Conservation (phyloP, 2,113 vertebrate genomes). For the Oreochromis tanganicae region DNA sequence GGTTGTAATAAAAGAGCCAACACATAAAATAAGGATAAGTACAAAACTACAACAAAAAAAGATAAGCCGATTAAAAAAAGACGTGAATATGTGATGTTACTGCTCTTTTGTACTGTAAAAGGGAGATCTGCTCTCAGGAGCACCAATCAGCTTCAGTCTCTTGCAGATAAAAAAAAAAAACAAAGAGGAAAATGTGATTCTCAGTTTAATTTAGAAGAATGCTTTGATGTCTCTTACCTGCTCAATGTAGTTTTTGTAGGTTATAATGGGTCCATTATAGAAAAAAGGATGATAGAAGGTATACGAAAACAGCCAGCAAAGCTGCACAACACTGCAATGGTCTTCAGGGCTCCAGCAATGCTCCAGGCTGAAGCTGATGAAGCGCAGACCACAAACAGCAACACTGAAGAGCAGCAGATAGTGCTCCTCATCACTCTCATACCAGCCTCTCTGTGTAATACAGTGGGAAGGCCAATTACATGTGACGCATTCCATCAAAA, state of each 20-base stretch:
- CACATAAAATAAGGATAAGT: not conserved
- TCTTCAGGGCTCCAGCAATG: slow-evolving; percentile 74
- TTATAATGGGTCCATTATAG: slow-evolving; percentile 91
- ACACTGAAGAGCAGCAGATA: slow-evolving; percentile 88
- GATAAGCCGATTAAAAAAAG: not conserved
- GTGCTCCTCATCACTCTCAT: slow-evolving; percentile 81
- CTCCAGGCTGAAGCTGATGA: slow-evolving; percentile 89
- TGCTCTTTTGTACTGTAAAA: not conserved
- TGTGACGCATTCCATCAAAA: not conserved
- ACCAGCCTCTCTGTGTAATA: slow-evolving; percentile 84
- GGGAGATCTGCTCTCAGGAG: not conserved
- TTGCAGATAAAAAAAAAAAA: not conserved
- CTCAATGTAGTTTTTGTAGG: slow-evolving; percentile 79
- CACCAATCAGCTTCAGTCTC: not conserved
- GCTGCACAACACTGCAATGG: slow-evolving; percentile 53
- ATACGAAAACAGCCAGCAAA: slow-evolving; percentile 83
- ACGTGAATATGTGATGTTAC: not conserved
- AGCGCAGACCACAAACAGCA: slow-evolving; percentile 86
- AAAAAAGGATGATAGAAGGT: slow-evolving; percentile 93
- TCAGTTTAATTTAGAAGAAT: not conserved
- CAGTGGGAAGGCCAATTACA: slow-evolving; percentile 6
- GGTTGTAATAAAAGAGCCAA: not conserved
- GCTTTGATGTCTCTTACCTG: slow-evolving; percentile 73
- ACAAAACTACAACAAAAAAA: not conserved
- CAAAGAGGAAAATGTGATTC: not conserved